Conservation (phyloP, 92 coral and sea anemone species). For the Meandrina meandrites region DNA sequence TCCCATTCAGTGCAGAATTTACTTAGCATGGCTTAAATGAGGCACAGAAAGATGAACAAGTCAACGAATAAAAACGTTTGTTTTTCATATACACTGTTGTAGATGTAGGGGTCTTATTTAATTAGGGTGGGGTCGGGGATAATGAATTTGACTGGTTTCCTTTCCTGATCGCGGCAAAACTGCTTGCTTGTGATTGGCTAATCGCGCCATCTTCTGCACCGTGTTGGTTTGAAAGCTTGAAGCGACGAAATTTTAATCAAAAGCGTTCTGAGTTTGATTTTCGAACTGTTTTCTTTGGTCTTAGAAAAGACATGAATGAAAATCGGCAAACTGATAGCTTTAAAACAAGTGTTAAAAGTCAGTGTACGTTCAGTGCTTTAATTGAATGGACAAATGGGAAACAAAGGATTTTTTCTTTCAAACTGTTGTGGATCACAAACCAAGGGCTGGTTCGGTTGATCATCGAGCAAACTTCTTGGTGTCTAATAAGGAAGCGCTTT, state of each 20-base stretch:
- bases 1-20: too few species aligned
- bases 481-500: too few species aligned
- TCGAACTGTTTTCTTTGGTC: too few species aligned
- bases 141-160: neutral
- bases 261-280: neutral
- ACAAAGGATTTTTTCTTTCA: neutral
- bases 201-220: neutral
- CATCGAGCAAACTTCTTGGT: too few species aligned
- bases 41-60: too few species aligned
- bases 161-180: neutral
- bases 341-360: neutral
- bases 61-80: too few species aligned
- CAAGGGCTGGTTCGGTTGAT: neutral
- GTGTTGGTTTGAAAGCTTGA: too few species aligned
- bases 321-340: neutral
- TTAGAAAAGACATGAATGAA: neutral
- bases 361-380: neutral
- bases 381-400: neutral
- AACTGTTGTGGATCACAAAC: neutral
- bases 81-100: too few species aligned
- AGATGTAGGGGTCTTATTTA: too few species aligned
- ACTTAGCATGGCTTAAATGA: too few species aligned
- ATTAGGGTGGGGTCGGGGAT: too few species aligned
- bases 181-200: neutral
- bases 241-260: neutral